phyloP scores from a whole-genome alignment of 2,113 vertebrate species.

The Cephalopterus ornatus region DNA sequence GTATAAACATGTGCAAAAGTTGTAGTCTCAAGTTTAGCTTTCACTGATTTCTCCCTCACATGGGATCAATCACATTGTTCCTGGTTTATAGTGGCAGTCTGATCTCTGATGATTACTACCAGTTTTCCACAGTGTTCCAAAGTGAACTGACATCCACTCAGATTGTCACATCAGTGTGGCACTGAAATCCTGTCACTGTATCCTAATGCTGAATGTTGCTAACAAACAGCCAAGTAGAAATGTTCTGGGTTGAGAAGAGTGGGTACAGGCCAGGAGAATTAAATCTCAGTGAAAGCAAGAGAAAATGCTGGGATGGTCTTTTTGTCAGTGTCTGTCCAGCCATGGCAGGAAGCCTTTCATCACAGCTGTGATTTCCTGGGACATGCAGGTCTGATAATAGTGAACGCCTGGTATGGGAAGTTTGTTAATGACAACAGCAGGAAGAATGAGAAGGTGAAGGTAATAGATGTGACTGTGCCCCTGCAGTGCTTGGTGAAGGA shows the following conservation, averaged over 20 bases:
- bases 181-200: not conserved
- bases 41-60: not conserved
- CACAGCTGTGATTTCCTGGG: not conserved
- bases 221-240: not conserved
- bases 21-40: not conserved
- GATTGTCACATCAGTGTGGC: not conserved
- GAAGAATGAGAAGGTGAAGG: constrained; percentile 90
- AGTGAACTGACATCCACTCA: not conserved
- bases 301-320: not conserved
- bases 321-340: not conserved
- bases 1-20: not conserved
- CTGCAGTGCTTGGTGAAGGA: constrained; percentile 98
- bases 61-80: not conserved
- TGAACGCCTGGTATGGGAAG: constrained; percentile 98
- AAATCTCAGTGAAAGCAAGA: not conserved
- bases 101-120: not conserved
- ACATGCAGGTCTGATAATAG: constrained; percentile 87
- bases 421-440: constrained; percentile 94
- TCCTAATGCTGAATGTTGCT: not conserved
- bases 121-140: not conserved
- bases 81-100: not conserved
- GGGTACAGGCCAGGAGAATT: not conserved
- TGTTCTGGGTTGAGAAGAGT: not conserved
- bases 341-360: not conserved
- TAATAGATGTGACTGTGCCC: constrained; percentile 95